Base-by-base conservation (phyloP, 2,113 vertebrate species). In the Lonchura striata region DNA sequence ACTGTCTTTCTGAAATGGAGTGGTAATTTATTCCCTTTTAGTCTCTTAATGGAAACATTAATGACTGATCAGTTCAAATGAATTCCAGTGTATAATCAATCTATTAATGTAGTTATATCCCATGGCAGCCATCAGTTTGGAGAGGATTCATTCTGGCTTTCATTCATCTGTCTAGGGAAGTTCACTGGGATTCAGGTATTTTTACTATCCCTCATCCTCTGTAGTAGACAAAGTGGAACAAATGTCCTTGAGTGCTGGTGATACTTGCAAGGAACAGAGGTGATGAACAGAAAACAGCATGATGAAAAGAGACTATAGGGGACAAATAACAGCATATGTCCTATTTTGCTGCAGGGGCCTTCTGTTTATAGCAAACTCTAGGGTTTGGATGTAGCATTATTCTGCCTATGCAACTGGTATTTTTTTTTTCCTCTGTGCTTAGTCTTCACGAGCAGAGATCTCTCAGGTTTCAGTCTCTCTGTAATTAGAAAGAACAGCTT, bases 401-500 rank as follows among this genome's bases (percentile, higher is more conserved):
- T 94, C 87, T 81, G 47, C 69, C 65, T 66, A 49, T 82, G 57
- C 87, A 74, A 92, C 49, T 22, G n/a, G 3, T 2, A 0, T 35
- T 33, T 72, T 74, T 41, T n/a, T 77, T 75, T 33, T 1, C 22
- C 56, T 83, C 82, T 81, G 30, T 76, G 78, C 87, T 94, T 78
- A 92, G 74, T 88, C 88, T 94, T 91, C 93, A 75, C 37, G 86
- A 86, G 92, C 86, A 69, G 94, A 94, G 46, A 88, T 88, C 86
- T 97, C 96, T 96, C 97, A 96, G 78, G 90, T 97, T 97, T 96
- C 96, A 94, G 86, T 79, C 81, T 91, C 87, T 92, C 83, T 88
- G 92, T 97, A 96, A 97, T 97, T 96, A 97, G 94, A 94, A 97
- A 96, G 94, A 96, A 82, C 88, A 94, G 95, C 95, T 97, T 97